phyloP scores from a whole-genome alignment of 2,797 vertebrate genomes.

The Ispidina picta region DNA sequence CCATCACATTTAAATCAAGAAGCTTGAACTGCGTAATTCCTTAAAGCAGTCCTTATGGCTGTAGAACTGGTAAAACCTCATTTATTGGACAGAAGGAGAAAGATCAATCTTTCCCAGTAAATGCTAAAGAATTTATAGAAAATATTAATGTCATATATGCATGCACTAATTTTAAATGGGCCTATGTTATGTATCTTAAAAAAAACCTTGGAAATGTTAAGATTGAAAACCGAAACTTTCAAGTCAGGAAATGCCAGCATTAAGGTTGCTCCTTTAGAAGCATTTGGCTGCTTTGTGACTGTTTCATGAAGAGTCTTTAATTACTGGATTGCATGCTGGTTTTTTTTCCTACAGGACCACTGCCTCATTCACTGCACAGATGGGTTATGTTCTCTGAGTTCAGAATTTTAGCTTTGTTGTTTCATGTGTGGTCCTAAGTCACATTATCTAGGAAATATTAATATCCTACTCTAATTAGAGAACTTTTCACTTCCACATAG shows the following conservation, averaged over 20 bases:
- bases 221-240: background rate
- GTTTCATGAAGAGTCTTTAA: constrained; percentile 38
- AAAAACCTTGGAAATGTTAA: background rate
- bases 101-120: background rate
- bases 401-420: background rate
- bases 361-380: constrained; percentile 20
- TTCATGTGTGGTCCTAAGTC: background rate
- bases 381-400: constrained; percentile 11
- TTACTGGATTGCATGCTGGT: background rate
- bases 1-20: background rate
- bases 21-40: background rate
- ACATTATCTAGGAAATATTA: background rate
- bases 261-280: background rate
- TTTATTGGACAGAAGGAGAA: background rate
- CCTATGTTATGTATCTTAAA: background rate
- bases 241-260: background rate
- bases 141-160: background rate
- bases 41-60: background rate
- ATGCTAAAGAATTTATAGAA: background rate
- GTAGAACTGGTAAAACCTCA: background rate
- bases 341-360: constrained; percentile 34
- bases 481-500: background rate
- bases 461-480: background rate
- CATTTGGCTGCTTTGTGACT: background rate
- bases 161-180: background rate